Percentiles rank a stretch among this genome's conserved stretches.
These are phyloP conservation scores for Chaetura pelagica DNA, from an alignment of 2,113 vertebrate species.

Conservation along the genomic window DNA sequence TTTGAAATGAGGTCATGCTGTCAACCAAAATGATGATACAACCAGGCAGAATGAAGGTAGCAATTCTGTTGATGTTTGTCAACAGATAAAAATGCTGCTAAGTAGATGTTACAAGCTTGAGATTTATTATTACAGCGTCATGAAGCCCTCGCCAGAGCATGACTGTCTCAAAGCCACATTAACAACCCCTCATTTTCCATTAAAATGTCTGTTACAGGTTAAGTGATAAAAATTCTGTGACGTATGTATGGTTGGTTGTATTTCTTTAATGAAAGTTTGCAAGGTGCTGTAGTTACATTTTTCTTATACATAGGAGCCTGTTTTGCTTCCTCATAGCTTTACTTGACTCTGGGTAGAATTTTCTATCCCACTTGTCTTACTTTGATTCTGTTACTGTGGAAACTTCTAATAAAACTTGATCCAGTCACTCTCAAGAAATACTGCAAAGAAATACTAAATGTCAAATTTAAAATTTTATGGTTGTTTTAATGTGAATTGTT, in stretches of 20 bases:
- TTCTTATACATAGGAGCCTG: background rate
- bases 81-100: slow-evolving; percentile 17
- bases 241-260: background rate
- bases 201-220: background rate
- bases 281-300: background rate
- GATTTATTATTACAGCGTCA: background rate
- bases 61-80: background rate
- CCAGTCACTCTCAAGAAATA: background rate
- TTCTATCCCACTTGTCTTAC: background rate
- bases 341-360: background rate
- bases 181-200: background rate
- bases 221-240: background rate
- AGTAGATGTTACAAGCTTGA: background rate
- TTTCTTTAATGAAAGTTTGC: background rate
- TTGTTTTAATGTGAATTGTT: background rate
- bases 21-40: background rate
- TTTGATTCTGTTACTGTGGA: background rate
- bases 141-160: background rate
- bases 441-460: background rate
- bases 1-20: background rate
- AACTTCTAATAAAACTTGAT: background rate
- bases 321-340: background rate
- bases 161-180: background rate
- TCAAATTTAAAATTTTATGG: background rate
- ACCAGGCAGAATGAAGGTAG: background rate